Conservation (phyloP, 1,140 invertebrate species). For the Heterodera carotae region DNA sequence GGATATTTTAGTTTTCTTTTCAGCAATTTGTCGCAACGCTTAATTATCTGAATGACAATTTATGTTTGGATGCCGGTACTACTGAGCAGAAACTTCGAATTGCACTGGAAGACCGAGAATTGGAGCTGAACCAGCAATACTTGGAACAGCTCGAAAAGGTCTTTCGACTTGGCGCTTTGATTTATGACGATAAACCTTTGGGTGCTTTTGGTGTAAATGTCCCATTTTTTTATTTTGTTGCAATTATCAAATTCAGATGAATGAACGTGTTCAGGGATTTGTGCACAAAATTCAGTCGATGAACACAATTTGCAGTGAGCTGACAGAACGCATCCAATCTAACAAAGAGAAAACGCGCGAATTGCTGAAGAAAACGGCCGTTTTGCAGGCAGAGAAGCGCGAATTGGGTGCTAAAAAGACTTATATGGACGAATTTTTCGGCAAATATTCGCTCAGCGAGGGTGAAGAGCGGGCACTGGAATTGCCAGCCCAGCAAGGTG, state of each 20-base stretch:
- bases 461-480: constrained; percentile 48
- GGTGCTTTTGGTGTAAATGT: too few species aligned
- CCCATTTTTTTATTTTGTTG: too few species aligned
- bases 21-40: constrained; percentile 54
- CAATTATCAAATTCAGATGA: constrained; percentile 46
- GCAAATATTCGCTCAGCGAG: constrained; percentile 58
- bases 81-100: constrained; percentile 52
- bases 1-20: constrained; percentile 21
- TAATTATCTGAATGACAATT: constrained; percentile 44
- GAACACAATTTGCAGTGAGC: constrained; percentile 60
- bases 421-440: constrained; percentile 57
- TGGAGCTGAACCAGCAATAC: constrained; percentile 56
- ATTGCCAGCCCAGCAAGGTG: neutral
- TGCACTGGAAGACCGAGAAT: constrained; percentile 55
- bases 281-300: constrained; percentile 57
- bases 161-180: too few species aligned
- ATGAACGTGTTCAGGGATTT: constrained; percentile 54
- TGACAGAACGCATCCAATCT: constrained; percentile 59
- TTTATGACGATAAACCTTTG: too few species aligned
- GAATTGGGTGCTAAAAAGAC: constrained; percentile 54
- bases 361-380: constrained; percentile 55
- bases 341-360: constrained; percentile 63
- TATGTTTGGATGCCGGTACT: constrained; percentile 32
- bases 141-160: constrained; percentile 61
- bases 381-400: constrained; percentile 60